Percentiles rank a stretch among this genome's conserved stretches.
Conservation (phyloP, 2,888 invertebrate species). For the Nomada hirtipes region DNA sequence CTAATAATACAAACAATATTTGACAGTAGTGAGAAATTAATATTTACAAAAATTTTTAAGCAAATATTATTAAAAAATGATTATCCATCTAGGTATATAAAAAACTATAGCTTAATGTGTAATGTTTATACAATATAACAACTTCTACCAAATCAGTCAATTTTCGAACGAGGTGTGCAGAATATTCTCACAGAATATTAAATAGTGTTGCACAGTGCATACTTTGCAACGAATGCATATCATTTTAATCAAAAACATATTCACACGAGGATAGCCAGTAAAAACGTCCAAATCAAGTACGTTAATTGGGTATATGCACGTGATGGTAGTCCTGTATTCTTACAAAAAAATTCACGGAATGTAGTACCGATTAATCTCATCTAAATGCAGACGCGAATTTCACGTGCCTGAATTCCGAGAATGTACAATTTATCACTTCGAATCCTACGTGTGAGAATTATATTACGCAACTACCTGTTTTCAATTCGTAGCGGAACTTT, state of each 20-base stretch:
- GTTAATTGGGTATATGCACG: neutral
- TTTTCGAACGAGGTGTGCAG: too few relatives aligned
- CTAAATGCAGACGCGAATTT: constrained; percentile 19
- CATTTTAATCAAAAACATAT: neutral
- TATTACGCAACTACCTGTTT: neutral
- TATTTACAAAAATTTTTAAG: too few relatives aligned
- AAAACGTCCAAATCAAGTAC: neutral
- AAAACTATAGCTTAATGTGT: too few relatives aligned
- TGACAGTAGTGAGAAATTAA: too few relatives aligned
- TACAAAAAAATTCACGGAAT: neutral
- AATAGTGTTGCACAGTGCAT: neutral
- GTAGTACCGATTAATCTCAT: constrained; percentile 19
- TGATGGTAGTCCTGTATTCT: neutral
- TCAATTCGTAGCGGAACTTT: too few relatives aligned
- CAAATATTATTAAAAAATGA: too few relatives aligned
- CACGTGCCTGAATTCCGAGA: constrained; percentile 24
- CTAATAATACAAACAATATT: too few relatives aligned
- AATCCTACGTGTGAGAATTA: neutral
- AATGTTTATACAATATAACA: too few relatives aligned
- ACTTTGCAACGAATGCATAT: neutral
- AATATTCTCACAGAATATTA: too few relatives aligned
- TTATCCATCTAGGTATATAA: too few relatives aligned
- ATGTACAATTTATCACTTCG: constrained; percentile 35
- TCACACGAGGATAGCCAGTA: neutral
- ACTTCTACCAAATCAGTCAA: too few relatives aligned